A percentile compares a stretch with the other conserved stretches of the same genome.
phyloP scores from a whole-genome alignment of 1,140 invertebrate genomes.

The Cydia pomonella region DNA sequence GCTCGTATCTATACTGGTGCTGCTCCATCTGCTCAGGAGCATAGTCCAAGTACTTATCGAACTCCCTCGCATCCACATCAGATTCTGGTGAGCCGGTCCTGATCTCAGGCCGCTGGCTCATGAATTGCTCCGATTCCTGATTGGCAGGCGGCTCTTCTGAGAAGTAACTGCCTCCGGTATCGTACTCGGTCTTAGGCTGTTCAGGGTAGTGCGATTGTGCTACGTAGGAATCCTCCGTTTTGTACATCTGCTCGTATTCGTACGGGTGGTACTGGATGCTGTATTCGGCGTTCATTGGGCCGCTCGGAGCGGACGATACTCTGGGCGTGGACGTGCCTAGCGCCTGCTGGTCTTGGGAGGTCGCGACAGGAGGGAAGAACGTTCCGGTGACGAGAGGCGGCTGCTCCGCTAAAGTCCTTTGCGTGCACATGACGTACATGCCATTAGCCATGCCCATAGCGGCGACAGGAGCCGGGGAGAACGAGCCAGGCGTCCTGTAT shows the following conservation, averaged over 20 bases:
- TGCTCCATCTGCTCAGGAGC: slow-evolving; percentile 72
- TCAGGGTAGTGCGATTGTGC: slow-evolving; percentile 72
- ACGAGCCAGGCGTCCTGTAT: slow-evolving; percentile 67
- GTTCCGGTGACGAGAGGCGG: slow-evolving; percentile 90
- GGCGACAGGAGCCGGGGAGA: slow-evolving; percentile 83
- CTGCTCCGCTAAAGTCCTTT: slow-evolving; percentile 88
- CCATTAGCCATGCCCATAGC: slow-evolving; percentile 91
- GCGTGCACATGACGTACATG: slow-evolving; percentile 93
- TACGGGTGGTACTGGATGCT: slow-evolving; percentile 75
- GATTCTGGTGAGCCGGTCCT: slow-evolving; percentile 76
- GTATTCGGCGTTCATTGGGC: slow-evolving; percentile 63
- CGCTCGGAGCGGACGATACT: slow-evolving; percentile 74
- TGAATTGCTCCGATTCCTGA: slow-evolving; percentile 55
- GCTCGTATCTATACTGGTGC: slow-evolving; percentile 70
- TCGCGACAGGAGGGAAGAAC: slow-evolving; percentile 91
- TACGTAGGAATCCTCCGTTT: slow-evolving; percentile 77
- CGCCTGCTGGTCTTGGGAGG: slow-evolving; percentile 87
- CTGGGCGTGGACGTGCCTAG: slow-evolving; percentile 74
- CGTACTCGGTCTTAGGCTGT: slow-evolving; percentile 77
- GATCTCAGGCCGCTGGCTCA: slow-evolving; percentile 67
- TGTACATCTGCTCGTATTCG: slow-evolving; percentile 78
- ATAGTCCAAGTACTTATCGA: slow-evolving; percentile 86
- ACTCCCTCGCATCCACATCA: slow-evolving; percentile 83
- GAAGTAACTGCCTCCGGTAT: slow-evolving; percentile 73
- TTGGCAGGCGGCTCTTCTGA: slow-evolving; percentile 72